These are phyloP conservation scores for Petaurus breviceps DNA, from an alignment of 2,113 vertebrate species.

Conservation along the genomic window DNA sequence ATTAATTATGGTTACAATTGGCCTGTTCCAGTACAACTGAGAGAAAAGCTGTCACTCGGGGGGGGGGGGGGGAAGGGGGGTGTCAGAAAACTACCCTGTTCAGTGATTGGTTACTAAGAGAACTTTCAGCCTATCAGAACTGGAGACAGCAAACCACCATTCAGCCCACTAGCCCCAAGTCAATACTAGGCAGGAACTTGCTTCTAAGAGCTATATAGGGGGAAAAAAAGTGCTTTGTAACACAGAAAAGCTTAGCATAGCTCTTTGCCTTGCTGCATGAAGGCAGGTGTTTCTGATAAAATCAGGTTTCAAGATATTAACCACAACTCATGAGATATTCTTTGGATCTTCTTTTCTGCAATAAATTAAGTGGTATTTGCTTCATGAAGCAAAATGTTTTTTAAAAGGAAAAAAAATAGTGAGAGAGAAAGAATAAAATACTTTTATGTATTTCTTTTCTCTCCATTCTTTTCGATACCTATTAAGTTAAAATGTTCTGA, in stretches of 20 bases:
- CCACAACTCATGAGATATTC: slow-evolving; percentile 20
- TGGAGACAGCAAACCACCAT: background rate
- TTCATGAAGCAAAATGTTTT: background rate
- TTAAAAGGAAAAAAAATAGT: background rate
- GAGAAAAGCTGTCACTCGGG: slow-evolving; percentile 71
- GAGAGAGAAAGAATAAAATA: slow-evolving; percentile 58
- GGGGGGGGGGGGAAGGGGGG: no score
- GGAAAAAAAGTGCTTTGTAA: background rate
- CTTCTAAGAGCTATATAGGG: background rate
- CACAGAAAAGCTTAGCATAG: background rate
- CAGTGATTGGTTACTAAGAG: slow-evolving; percentile 44
- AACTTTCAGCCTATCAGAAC: slow-evolving; percentile 71
- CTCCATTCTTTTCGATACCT: slow-evolving; percentile 46
- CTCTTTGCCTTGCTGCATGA: background rate
- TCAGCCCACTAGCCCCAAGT: background rate
- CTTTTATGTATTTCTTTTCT: slow-evolving; percentile 24
- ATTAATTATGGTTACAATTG: slow-evolving; percentile 81
- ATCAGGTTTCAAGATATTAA: slow-evolving; percentile 62
- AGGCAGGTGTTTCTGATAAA: slow-evolving; percentile 52
- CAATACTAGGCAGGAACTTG: background rate
- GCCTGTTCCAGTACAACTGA: slow-evolving; percentile 54
- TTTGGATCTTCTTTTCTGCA: slow-evolving; percentile 28
- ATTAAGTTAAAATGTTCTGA: slow-evolving; percentile 56
- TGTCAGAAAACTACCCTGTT: slow-evolving; percentile 31
- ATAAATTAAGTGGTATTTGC: slow-evolving; percentile 62